Evolutionary conservation across 2,113 vertebrate species (phyloP).

Genomic region (Puntigrus tetrazona): DNA sequence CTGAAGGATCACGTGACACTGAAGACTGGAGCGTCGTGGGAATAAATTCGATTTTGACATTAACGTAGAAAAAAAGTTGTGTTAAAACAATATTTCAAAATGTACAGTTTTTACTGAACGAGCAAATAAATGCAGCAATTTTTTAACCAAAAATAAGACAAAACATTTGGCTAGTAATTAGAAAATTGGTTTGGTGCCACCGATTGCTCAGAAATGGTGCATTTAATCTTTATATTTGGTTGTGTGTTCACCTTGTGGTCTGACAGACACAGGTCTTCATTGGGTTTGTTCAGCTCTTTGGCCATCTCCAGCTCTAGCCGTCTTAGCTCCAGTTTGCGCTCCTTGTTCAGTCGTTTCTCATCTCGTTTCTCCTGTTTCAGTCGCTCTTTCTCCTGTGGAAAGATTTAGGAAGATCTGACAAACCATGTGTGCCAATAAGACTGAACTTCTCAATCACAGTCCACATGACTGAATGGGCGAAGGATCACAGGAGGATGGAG

Average conservation of each 20-base stretch:
- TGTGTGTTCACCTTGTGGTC: slow-evolving; percentile 87
- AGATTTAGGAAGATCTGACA: slow-evolving; percentile 43
- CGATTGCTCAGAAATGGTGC: background rate
- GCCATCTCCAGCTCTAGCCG: slow-evolving; percentile 91
- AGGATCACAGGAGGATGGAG: background rate
- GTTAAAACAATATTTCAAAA: too few species aligned
- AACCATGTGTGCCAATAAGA: background rate
- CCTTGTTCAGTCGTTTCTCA: slow-evolving; percentile 93
- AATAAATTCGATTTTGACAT: background rate
- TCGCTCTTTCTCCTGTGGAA: slow-evolving; percentile 85
- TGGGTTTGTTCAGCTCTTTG: slow-evolving; percentile 93
- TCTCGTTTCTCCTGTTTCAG: slow-evolving; percentile 93
- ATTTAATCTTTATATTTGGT: background rate
- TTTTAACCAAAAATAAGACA: background rate
- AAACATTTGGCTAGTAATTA: background rate
- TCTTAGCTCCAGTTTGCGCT: slow-evolving; percentile 88
- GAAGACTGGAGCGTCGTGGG: too few species aligned
- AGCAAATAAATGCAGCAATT: background rate
- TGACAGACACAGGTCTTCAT: slow-evolving; percentile 94
- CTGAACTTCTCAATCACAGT: slow-evolving; percentile 29
- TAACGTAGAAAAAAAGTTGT: too few species aligned
- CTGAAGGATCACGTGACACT: background rate
- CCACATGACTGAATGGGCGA: background rate
- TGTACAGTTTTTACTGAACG: too few species aligned
- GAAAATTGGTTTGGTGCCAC: background rate